phyloP scores from a whole-genome alignment of 1,140 invertebrate species.

The Caenorhabditis briggsae region DNA sequence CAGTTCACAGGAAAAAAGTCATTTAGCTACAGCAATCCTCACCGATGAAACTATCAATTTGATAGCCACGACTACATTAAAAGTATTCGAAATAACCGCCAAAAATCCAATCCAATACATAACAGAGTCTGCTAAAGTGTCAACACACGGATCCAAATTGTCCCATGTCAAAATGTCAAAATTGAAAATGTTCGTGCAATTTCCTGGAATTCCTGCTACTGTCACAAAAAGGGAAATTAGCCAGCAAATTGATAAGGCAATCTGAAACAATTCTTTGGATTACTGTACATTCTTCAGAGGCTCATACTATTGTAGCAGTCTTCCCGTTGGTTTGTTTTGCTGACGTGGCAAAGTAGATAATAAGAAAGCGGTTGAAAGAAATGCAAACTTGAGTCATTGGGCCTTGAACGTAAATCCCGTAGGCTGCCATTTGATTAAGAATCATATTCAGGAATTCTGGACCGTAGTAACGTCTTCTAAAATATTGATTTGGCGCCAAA shows the following conservation, averaged over 20 bases:
- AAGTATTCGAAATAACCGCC: constrained; percentile 27
- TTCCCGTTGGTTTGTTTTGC: constrained; percentile 19
- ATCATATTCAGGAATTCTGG: constrained; percentile 17
- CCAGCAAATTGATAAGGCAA: neutral
- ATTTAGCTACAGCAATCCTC: neutral
- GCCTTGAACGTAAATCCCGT: constrained; percentile 42
- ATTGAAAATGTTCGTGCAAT: constrained; percentile 43
- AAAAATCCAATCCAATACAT: constrained; percentile 34
- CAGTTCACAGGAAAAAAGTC: too few relatives aligned
- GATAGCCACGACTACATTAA: neutral
- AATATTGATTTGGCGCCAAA: neutral
- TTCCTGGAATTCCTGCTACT: constrained; percentile 11
- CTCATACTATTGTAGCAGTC: neutral
- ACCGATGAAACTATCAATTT: constrained; percentile 33
- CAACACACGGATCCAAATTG: constrained; percentile 34
- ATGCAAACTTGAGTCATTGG: constrained; percentile 39
- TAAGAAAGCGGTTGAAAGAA: constrained; percentile 10
- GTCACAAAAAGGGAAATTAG: neutral
- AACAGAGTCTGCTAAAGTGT: neutral
- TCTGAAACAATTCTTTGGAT: neutral
- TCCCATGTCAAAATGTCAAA: constrained; percentile 40
- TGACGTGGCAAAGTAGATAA: constrained; percentile 13
- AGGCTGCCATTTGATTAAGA: constrained; percentile 15
- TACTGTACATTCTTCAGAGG: too few relatives aligned
- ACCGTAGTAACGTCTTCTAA: constrained; percentile 2